Conservation (phyloP, 1,140 invertebrate species). For the Radopholus similis region DNA sequence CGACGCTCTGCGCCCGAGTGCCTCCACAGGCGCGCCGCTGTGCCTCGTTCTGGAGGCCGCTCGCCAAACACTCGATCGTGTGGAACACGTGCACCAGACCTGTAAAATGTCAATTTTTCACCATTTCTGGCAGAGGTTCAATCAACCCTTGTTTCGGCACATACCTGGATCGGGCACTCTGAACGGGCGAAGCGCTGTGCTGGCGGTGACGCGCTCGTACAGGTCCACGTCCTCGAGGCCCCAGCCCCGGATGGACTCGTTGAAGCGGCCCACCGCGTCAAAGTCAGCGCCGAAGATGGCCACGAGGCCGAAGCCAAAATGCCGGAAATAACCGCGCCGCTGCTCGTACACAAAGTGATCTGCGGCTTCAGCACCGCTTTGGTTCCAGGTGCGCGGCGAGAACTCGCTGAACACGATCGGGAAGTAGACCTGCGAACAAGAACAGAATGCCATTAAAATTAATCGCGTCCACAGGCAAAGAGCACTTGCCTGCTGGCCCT, state of each 20-base stretch:
- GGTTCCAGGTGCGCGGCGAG: constrained; percentile 67
- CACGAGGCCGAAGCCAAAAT: constrained; percentile 92
- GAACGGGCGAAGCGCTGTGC: constrained; percentile 67
- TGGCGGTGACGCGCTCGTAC: constrained; percentile 69
- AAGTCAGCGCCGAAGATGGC: constrained; percentile 84
- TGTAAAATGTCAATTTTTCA: not conserved
- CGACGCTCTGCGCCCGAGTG: constrained; percentile 49
- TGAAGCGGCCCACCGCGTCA: constrained; percentile 76
- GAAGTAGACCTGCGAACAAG: constrained; percentile 72
- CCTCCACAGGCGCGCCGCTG: constrained; percentile 45
- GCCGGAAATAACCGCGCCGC: constrained; percentile 64
- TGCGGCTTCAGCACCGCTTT: constrained; percentile 21
- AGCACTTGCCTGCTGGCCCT: constrained; percentile 38
- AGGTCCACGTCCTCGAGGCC: constrained; percentile 88
- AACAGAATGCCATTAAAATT: constrained; percentile 3
- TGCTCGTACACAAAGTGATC: constrained; percentile 43
- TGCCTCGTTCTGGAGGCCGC: constrained; percentile 29
- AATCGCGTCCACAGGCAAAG: not conserved
- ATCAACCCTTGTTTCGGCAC: not conserved
- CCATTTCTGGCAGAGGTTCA: not conserved
- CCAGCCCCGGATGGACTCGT: constrained; percentile 87
- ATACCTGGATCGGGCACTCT: constrained; percentile 75
- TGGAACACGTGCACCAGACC: constrained; percentile 71
- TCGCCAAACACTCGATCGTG: constrained; percentile 45
- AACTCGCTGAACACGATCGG: constrained; percentile 96